Percentiles rank a stretch among this genome's conserved stretches.
phyloP scores from a whole-genome alignment of 2,797 vertebrate species.

The Rhincodon typus region DNA sequence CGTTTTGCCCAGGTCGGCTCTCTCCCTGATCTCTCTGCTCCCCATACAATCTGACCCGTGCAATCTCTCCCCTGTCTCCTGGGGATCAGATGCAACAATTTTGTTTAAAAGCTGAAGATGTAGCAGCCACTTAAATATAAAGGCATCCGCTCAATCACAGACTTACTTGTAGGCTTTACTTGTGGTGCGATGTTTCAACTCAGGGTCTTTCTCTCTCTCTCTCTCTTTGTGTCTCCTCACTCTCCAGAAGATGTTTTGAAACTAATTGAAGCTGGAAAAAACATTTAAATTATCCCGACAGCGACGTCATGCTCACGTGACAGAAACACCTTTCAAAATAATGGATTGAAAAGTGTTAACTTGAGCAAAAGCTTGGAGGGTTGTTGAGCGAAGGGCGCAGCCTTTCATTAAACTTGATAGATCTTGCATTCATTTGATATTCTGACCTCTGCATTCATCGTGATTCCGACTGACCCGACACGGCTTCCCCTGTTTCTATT shows the following conservation, averaged over 20 bases:
- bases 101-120: not conserved
- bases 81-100: not conserved
- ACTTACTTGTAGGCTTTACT: constrained; percentile 3
- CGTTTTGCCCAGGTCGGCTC: not conserved
- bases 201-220: not conserved
- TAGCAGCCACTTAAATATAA: not conserved
- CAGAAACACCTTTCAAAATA: constrained; percentile 39
- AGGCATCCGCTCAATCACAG: not conserved
- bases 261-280: constrained; percentile 25
- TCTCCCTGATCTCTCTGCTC: not conserved
- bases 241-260: not conserved
- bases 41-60: not conserved
- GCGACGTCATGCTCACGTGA: constrained; percentile 51
- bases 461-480: not conserved
- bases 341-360: constrained; percentile 9
- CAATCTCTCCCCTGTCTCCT: not conserved
- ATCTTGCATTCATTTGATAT: not conserved
- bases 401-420: not conserved
- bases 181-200: not conserved
- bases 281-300: constrained; percentile 43
- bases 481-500: not conserved
- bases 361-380: not conserved
- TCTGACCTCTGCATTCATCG: not conserved
- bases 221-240: not conserved
- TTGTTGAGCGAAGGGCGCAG: not conserved